Evolutionary conservation across 2,113 vertebrate genomes (phyloP).

Genomic region (Hystrix brachyura): DNA sequence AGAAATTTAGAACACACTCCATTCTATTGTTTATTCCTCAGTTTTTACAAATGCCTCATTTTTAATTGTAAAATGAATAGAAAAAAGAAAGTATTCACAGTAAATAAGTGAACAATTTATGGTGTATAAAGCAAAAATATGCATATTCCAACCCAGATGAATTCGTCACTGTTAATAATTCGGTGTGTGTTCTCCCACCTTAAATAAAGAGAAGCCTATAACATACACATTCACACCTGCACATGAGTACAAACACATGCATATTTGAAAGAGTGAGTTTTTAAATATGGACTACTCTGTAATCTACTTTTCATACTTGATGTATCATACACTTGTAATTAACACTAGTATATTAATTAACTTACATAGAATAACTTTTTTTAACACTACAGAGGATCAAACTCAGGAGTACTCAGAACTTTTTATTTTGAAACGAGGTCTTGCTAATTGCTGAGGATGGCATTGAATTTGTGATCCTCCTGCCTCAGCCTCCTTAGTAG

Average conservation of each 20-base stretch:
- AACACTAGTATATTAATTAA: not conserved
- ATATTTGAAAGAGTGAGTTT: not conserved
- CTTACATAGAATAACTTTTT: not conserved
- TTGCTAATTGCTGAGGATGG: not conserved
- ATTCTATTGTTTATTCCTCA: not conserved
- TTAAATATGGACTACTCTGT: constrained; percentile 13
- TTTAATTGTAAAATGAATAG: not conserved
- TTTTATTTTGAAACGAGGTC: not conserved
- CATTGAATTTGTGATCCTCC: too few species aligned
- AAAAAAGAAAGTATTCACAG: not conserved
- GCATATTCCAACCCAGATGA: not conserved
- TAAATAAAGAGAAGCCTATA: not conserved
- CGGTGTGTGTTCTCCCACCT: not conserved
- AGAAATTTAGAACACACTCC: not conserved
- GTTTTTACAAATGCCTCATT: not conserved
- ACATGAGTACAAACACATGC: not conserved
- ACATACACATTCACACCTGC: not conserved
- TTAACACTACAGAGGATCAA: not conserved
- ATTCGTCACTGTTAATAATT: not conserved
- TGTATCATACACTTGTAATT: not conserved
- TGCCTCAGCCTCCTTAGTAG: not conserved
- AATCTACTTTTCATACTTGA: not conserved
- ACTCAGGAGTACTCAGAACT: not conserved
- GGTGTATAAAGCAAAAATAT: not conserved
- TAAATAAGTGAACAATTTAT: not conserved